These are phyloP conservation scores for Pagrus major DNA, from an alignment of 2,113 vertebrate species.

Conservation along the genomic window DNA sequence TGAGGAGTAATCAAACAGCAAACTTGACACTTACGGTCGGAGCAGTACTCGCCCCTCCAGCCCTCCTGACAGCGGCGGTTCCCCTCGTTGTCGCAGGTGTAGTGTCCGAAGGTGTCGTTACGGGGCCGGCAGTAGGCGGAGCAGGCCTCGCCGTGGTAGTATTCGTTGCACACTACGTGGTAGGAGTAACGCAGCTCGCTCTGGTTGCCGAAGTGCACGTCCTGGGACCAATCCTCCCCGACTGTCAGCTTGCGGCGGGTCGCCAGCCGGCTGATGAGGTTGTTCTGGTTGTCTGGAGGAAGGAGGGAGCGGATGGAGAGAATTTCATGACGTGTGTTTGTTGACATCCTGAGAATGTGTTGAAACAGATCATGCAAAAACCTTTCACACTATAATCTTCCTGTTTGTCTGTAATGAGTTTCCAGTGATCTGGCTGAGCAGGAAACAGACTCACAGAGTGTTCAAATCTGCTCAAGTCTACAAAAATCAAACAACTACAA, in stretches of 20 bases:
- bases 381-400: too few relatives aligned
- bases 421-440: too few relatives aligned
- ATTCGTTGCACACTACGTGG: conserved; percentile 87
- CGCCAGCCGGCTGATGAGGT: conserved; percentile 87
- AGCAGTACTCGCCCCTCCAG: conserved; percentile 87
- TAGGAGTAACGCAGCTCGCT: conserved; percentile 90
- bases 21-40: conserved; percentile 83
- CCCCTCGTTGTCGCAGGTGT: conserved; percentile 78
- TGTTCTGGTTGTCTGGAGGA: conserved; percentile 84
- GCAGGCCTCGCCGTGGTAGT: conserved; percentile 87
- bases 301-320: neutral
- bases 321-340: neutral
- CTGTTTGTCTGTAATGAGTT: too few relatives aligned
- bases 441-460: too few relatives aligned
- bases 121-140: conserved; percentile 87
- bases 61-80: conserved; percentile 82
- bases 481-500: neutral
- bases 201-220: conserved; percentile 81
- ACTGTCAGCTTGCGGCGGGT: conserved; percentile 83
- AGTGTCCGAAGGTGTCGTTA: conserved; percentile 88
- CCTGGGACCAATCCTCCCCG: conserved; percentile 86
- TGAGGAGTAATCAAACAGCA: too few relatives aligned
- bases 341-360: neutral
- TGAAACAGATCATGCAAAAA: neutral
- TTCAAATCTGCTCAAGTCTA: too few relatives aligned